Base-by-base conservation (phyloP, 2,797 vertebrate species). In the Sibirionetta formosa region DNA sequence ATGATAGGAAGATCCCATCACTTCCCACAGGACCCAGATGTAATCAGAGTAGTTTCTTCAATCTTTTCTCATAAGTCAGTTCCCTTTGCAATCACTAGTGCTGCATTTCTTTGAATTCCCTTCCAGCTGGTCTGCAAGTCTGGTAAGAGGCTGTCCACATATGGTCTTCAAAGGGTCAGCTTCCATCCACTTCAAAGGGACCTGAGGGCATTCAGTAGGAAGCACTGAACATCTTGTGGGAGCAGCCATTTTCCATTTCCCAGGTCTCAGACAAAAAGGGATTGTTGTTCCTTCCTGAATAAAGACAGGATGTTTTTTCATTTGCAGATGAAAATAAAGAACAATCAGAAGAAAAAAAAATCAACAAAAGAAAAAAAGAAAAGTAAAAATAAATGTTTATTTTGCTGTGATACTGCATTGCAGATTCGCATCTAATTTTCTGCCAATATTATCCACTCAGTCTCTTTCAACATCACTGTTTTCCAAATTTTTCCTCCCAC, bases 401-500 rank as follows among this genome's bases (percentile, higher is more conserved):
- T 82, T 68, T 92, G 18, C 70, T 79, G 29, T 35, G 27, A 63
- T 63, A 46, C 54, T 80, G 86, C 86, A 75, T 27, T 94, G 84
- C 80, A 94, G 80, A 61, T 50, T 85, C 8, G 1, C 9, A 22
- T 63, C 24, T 90, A 73, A 82, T 95, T 90, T 92, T 69, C 79
- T 91, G 68, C 38, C 82, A 85, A 23, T 92, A 76, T 93, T 80
- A 95, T 51, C n/a, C 38, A 87, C 60, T 95, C 64, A 60, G 77
- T 63, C 54, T 91, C 65, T 94, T 91, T 93, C 68, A 95, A 82
- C 57, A 46, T 31, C 36, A 23, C 29, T 66, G 68, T 82, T 97
- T 94, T 95, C 64, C 71, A 84, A 86, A 90, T 66, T 87, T 91
- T 96, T 92, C 79, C 65, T 97, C 84, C 54, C 40, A 82, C 69